These are phyloP conservation scores for Magallana ariakensis DNA, from an alignment of 1,140 invertebrate genomes.

Conservation along the genomic window DNA sequence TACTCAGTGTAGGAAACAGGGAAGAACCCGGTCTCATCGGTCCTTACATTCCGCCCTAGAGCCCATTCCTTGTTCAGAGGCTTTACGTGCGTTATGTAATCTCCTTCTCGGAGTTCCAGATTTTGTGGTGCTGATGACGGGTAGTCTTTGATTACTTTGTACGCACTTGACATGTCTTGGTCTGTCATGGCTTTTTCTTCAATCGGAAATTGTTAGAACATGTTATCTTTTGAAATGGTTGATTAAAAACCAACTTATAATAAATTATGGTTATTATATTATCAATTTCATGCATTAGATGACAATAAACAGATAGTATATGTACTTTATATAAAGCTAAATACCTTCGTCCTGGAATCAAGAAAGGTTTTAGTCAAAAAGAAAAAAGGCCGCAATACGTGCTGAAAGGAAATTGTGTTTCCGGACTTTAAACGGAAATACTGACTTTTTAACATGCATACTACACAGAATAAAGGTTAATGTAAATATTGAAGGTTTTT, in stretches of 20 bases:
- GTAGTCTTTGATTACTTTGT: slow-evolving; percentile 2
- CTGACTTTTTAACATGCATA: no score
- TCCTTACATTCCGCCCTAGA: background rate
- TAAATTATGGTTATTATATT: background rate
- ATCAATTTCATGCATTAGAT: no score
- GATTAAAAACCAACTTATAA: background rate
- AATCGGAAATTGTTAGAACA: background rate
- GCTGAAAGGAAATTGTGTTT: no score
- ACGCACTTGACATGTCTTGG: background rate
- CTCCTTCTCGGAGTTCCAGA: background rate
- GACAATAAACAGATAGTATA: background rate
- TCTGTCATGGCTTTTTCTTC: background rate
- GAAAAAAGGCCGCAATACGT: no score
- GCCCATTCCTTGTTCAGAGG: slow-evolving; percentile 6
- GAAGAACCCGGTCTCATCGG: background rate
- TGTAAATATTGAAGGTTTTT: no score
- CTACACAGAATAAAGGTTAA: no score
- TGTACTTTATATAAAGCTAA: background rate
- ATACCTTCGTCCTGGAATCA: no score
- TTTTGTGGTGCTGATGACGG: background rate
- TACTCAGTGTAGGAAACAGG: background rate
- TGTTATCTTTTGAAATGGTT: background rate
- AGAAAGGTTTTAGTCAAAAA: no score
- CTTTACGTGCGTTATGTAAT: slow-evolving; percentile 6
- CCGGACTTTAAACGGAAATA: no score